Evolutionary conservation across 2,113 vertebrate species (phyloP).

Genomic region (Nesoenas mayeri): DNA sequence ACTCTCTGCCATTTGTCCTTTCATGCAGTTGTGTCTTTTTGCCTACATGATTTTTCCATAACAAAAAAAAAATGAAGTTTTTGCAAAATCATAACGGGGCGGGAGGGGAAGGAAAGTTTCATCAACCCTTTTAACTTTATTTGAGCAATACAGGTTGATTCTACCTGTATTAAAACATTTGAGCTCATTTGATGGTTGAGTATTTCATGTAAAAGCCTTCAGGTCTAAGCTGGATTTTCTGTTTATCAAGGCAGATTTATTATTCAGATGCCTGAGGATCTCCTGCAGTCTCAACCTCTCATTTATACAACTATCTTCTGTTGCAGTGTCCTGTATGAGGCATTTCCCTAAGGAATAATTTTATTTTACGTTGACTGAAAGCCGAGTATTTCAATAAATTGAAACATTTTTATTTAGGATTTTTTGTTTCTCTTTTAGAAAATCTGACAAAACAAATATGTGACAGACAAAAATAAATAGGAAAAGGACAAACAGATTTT

Average conservation of each 20-base stretch:
- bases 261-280: neutral
- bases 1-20: neutral
- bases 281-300: neutral
- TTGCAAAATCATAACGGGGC: neutral
- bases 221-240: neutral
- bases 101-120: neutral
- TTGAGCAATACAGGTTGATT: neutral
- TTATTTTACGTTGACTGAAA: neutral
- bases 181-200: neutral
- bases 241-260: neutral
- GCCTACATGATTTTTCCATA: neutral
- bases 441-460: neutral
- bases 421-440: neutral
- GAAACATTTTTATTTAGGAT: neutral
- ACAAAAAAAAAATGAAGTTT: neutral
- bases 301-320: neutral
- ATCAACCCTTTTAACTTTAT: neutral
- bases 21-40: neutral
- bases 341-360: neutral
- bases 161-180: neutral
- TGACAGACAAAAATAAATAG: neutral
- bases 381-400: neutral
- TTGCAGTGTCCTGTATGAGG: neutral
- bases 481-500: neutral
- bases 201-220: neutral